phyloP scores from a whole-genome alignment of 2,888 invertebrate genomes.

The Agonopterix heracliana region DNA sequence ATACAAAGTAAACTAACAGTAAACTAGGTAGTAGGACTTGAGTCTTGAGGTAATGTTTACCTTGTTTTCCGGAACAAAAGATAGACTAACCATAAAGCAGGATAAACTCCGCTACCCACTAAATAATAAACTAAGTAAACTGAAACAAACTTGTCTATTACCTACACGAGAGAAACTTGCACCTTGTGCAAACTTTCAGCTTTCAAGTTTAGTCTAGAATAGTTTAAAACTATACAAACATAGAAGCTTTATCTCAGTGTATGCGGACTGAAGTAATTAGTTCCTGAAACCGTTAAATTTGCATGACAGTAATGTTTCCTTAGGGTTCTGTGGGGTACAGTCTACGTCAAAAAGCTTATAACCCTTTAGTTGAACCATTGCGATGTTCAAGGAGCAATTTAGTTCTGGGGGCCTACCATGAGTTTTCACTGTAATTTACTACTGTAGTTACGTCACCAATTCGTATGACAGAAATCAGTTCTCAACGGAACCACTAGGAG shows the following conservation, averaged over 20 bases:
- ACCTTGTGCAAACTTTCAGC: constrained; percentile 41
- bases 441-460: too few relatives aligned
- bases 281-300: constrained; percentile 54
- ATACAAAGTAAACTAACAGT: too few relatives aligned
- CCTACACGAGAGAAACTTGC: constrained; percentile 47
- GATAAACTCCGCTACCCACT: constrained; percentile 20
- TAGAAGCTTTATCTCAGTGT: constrained; percentile 47
- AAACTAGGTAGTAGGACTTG: too few relatives aligned
- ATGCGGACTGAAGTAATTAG: constrained; percentile 54
- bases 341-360: background rate
- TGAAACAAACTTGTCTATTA: constrained; percentile 55
- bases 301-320: constrained; percentile 52
- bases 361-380: too few relatives aligned
- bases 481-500: too few relatives aligned
- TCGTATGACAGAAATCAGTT: too few relatives aligned
- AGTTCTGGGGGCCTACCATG: too few relatives aligned
- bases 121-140: constrained; percentile 43
- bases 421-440: too few relatives aligned
- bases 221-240: constrained; percentile 54
- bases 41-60: background rate
- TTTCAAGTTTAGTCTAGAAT: constrained; percentile 34
- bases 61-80: background rate
- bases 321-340: constrained; percentile 22
- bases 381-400: too few relatives aligned
- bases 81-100: background rate